Percentiles rank a stretch among this genome's conserved stretches.
phyloP scores from a whole-genome alignment of 2,888 invertebrate genomes.

The Endotricha flammealis region DNA sequence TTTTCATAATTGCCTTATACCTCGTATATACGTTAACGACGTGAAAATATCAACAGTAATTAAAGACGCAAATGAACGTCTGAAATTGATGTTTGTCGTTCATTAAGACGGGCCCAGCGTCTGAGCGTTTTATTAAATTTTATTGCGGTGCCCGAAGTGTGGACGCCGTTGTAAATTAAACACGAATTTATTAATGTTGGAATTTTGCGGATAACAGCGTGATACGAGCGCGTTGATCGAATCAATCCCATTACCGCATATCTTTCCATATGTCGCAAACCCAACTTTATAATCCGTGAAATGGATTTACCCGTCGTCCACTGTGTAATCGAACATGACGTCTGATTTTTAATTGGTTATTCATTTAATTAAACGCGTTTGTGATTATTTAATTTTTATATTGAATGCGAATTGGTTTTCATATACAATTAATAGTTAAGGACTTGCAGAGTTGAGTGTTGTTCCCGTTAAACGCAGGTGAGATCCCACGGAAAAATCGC shows the following conservation, averaged over 20 bases:
- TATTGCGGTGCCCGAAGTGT: slow-evolving; percentile 41
- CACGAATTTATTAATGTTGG: slow-evolving; percentile 38
- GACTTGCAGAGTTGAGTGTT: no score
- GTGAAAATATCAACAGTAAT: slow-evolving; percentile 73
- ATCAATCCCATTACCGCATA: slow-evolving; percentile 34
- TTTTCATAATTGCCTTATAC: slow-evolving; percentile 62
- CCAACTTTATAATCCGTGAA: slow-evolving; percentile 25
- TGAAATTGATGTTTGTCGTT: slow-evolving; percentile 57
- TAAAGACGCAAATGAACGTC: slow-evolving; percentile 63
- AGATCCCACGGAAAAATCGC: no score
- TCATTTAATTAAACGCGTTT: not conserved
- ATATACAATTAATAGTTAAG: no score
- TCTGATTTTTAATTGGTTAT: slow-evolving; percentile 5
- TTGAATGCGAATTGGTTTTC: no score
- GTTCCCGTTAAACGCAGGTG: no score
- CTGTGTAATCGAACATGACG: not conserved
- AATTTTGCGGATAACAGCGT: slow-evolving; percentile 31
- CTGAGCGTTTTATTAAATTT: slow-evolving; percentile 64
- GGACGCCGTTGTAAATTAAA: slow-evolving; percentile 37
- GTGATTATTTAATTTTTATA: not conserved
- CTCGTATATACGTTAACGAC: slow-evolving; percentile 60
- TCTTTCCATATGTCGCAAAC: slow-evolving; percentile 41
- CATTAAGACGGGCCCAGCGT: slow-evolving; percentile 49
- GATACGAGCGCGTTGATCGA: slow-evolving; percentile 18
- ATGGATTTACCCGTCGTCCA: not conserved